Evolutionary conservation across 1,140 invertebrate species (phyloP), one percentile per base, ranked within the genome.

Genomic region (Drosophila grimshawi): DNA sequence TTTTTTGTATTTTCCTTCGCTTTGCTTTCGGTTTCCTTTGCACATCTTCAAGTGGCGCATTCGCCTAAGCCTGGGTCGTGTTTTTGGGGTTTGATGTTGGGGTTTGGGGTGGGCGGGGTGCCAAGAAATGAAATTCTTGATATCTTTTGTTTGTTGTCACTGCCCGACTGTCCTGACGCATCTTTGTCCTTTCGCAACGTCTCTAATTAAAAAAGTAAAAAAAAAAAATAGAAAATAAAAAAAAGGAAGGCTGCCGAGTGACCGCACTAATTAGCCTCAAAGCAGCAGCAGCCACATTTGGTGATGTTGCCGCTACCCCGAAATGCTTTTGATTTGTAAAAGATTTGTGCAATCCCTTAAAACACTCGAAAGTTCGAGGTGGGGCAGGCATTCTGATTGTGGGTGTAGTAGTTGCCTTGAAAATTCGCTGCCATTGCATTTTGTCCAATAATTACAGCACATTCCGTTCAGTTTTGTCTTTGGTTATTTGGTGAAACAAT

Each of bases 41-140:
- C 69, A 51, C 53, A 56, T 64, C 65, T 80, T 76, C 72, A 76
- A 73, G 73, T 72, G 83, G 78, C 66, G 82, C 67, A 64, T 78
- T 57, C 71, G 68, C 66, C 51, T 49, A 11, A 30, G 19, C 5
- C 6, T 43, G 29, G 19, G 35, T 39, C 19, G 19, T 19, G 19
- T 1, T 19, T 19, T 60, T 30, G 60, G 63, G 41, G 56, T 45
- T 11, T 46, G 64, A 11, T 57, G 33, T 19, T 30, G 60, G 70
- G 41, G 56, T 45, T 11, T 46, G 64, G 35, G 64, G 33, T 53
- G 35, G 48, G 53, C 7, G 6, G 27, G 53, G 56, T 59, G 81
- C 81, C 61, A 86, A 86, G 82, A 86, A 86, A 89, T 85, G 85
- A 89, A 88, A 90, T 88, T 88, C 85, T 89, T 88, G 85, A 88